These are phyloP conservation scores for Cancer borealis DNA, from an alignment of 2,888 invertebrate genomes.

Conservation along the genomic window DNA sequence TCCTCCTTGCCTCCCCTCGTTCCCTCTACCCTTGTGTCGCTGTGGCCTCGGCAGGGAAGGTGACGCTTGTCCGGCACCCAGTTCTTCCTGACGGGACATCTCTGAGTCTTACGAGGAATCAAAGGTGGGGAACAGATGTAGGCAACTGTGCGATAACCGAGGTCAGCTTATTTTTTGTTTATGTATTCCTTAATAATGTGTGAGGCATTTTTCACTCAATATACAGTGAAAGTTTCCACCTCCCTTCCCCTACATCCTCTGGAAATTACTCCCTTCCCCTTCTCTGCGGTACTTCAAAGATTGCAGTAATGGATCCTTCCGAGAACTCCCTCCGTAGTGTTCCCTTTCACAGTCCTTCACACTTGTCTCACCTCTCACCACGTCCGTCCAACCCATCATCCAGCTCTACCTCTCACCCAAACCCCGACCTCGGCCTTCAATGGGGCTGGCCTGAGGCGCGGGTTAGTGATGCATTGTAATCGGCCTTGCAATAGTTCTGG, in stretches of 20 bases:
- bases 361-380: not conserved
- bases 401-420: not conserved
- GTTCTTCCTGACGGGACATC: not conserved
- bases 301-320: not conserved
- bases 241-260: not conserved
- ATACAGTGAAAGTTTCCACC: not conserved
- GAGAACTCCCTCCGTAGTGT: not conserved
- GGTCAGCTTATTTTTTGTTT: not conserved
- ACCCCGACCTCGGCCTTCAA: not conserved
- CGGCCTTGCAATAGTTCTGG: not conserved
- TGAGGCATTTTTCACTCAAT: not conserved
- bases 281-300: not conserved
- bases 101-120: not conserved
- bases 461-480: not conserved
- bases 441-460: not conserved
- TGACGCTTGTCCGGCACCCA: not conserved
- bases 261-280: not conserved
- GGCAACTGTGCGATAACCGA: not conserved
- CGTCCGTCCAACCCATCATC: not conserved
- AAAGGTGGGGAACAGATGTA: not conserved
- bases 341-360: slow-evolving; percentile 5
- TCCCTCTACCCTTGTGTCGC: not conserved
- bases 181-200: not conserved
- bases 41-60: slow-evolving; percentile 9
- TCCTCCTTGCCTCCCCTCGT: not conserved